These are phyloP conservation scores for Coremacera marginata DNA, from an alignment of 2,888 invertebrate genomes.

Conservation along the genomic window DNA sequence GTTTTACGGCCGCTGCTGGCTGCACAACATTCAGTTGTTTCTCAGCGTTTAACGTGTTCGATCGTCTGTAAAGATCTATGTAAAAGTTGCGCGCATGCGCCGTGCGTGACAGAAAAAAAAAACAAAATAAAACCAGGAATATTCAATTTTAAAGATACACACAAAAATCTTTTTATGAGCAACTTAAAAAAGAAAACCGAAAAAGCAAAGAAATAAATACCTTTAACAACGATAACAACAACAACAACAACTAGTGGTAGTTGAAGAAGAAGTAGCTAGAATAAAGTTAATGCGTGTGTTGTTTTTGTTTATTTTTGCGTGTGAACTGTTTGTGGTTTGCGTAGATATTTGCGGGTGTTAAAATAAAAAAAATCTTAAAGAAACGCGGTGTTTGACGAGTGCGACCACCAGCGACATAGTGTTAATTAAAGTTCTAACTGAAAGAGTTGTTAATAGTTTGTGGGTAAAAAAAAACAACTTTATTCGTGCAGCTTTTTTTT, in stretches of 20 bases:
- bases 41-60: conserved; percentile 22
- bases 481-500: no score
- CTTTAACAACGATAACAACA: not conserved
- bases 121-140: conserved; percentile 9
- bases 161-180: conserved; percentile 3
- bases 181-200: conserved; percentile 9
- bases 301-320: conserved; percentile 17
- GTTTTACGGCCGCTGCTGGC: not conserved
- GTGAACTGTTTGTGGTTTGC: conserved; percentile 2
- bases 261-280: not conserved
- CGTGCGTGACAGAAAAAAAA: conserved; percentile 17
- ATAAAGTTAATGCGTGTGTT: conserved; percentile 10
- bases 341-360: not conserved
- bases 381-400: not conserved
- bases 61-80: conserved; percentile 15
- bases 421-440: not conserved
- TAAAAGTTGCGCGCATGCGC: not conserved
- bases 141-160: conserved; percentile 32
- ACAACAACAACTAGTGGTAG: not conserved
- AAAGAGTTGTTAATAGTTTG: no score
- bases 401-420: not conserved
- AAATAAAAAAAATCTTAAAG: not conserved
- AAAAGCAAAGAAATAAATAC: conserved; percentile 2
- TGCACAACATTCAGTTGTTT: conserved; percentile 26
- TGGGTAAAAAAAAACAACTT: no score